Base-by-base conservation (phyloP, 64 coral and sea anemone species). In the Actinia equina region DNA sequence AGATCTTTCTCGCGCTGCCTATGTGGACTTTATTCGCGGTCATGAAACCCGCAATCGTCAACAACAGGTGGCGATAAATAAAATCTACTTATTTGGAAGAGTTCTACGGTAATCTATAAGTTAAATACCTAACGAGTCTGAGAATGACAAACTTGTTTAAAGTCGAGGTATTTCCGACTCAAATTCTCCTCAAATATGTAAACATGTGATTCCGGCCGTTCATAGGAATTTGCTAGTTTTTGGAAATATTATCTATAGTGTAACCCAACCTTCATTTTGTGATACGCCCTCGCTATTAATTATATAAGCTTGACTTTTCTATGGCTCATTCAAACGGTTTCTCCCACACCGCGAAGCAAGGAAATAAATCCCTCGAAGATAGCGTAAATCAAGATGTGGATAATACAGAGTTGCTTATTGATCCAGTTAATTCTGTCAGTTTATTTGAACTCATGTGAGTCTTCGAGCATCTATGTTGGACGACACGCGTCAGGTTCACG, bases 401-500 rank as follows among this genome's bases (percentile, higher is more conserved):
- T 5, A 11, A 14, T 41, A 37, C 23, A 37, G 26, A 74, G 20
- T 17, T 81, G 14, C 6, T 11, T 81, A 49, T 2, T 81, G 44
- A 9, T 51, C 4, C 43, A 49, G 78, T 17, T 81, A 52, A 5
- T 41, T 41, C 3, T 74, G 41, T 44, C 43, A 22, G 17, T 81
- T 15, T 81, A 49, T 37, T 52, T 17, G 2, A 11, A 22, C 17
- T 49, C 44, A 20, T 22, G 43, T 17, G 42, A 18, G 8, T 49
- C 78, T 5, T 81, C 78, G 17, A 81, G 78, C 52, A 52, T 81
- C 27, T 81, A 81, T 17, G 44, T 81, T 20, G 78, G 78, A 81
- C 78, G 78, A 52, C 44, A 52, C 17, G 78, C 78, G 52, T 22
- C 49, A 23, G 78, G 43, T 17, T 22, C 78, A 49, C 41, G 78